Percentiles rank a stretch among this genome's conserved stretches.
Evolutionary conservation across 2,113 vertebrate genomes (phyloP).

Genomic region (Calyptommatus sinebrachiatus): DNA sequence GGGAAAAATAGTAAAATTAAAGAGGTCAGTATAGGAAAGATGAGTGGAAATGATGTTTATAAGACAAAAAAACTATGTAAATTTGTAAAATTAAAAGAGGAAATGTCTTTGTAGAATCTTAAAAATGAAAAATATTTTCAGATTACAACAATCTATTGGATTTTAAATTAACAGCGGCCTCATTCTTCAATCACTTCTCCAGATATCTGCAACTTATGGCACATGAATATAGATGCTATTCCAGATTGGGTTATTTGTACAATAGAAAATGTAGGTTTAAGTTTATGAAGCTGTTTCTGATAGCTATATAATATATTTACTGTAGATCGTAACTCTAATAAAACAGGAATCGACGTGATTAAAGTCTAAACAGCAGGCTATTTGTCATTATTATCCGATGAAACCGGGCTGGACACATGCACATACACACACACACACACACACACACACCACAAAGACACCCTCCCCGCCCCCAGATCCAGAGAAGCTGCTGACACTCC

Average conservation of each 20-base stretch:
- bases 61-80: not conserved
- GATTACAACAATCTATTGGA: slow-evolving; percentile 3
- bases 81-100: not conserved
- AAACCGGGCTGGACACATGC: too few species aligned
- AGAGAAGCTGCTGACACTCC: too few species aligned
- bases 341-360: too few species aligned
- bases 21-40: not conserved
- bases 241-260: slow-evolving; percentile 80
- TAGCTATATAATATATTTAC: not conserved
- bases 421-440: too few species aligned
- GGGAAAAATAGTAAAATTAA: not conserved
- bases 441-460: too few species aligned
- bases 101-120: not conserved
- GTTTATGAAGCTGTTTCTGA: not conserved
- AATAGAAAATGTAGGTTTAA: slow-evolving; percentile 74
- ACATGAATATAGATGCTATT: slow-evolving; percentile 76
- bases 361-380: too few species aligned
- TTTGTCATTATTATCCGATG: too few species aligned
- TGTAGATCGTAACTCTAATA: too few species aligned
- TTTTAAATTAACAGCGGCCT: slow-evolving; percentile 53
- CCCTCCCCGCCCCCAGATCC: too few species aligned
- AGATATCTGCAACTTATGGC: slow-evolving; percentile 76
- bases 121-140: not conserved
- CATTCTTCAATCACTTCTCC: slow-evolving; percentile 39
- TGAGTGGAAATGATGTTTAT: not conserved